These are phyloP conservation scores for Myiothlypis coronata DNA, from an alignment of 2,797 vertebrate species.

Conservation along the genomic window DNA sequence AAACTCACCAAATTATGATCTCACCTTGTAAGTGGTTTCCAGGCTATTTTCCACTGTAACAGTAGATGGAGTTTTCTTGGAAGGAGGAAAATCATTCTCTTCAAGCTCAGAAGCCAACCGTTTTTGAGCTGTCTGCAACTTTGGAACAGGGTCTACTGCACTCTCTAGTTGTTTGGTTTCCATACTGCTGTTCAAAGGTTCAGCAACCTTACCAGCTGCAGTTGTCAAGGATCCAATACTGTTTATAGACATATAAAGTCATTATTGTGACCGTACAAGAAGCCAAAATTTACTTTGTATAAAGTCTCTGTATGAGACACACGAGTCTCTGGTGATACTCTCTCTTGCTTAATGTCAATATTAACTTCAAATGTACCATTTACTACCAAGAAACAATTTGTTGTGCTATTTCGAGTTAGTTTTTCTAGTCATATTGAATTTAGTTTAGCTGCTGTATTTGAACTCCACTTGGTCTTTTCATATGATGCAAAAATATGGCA, in stretches of 20 bases:
- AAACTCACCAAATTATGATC: neutral
- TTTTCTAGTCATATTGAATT: neutral
- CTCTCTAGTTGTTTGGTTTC: neutral
- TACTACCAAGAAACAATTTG: neutral
- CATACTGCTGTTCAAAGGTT: neutral
- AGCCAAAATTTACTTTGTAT: neutral
- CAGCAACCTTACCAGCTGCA: slow-evolving; percentile 12
- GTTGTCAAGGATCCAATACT: slow-evolving; percentile 46
- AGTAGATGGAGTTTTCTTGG: slow-evolving; percentile 40
- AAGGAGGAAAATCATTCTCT: slow-evolving; percentile 10
- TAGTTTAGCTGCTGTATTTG: neutral
- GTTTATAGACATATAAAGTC: neutral
- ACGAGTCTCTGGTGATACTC: neutral
- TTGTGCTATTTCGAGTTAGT: neutral
- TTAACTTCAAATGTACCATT: neutral
- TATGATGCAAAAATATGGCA: neutral
- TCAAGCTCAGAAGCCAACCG: slow-evolving; percentile 23
- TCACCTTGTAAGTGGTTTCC: slow-evolving; percentile 23
- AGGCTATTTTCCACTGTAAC: neutral
- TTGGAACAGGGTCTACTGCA: neutral
- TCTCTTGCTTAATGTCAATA: neutral
- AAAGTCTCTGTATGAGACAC: neutral
- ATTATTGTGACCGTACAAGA: neutral
- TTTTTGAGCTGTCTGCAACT: slow-evolving; percentile 50
- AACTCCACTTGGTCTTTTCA: neutral